A percentile compares a stretch with the other conserved stretches of the same genome.
phyloP scores from a whole-genome alignment of 1,140 invertebrate species.

The Trachelipus rathkii region DNA sequence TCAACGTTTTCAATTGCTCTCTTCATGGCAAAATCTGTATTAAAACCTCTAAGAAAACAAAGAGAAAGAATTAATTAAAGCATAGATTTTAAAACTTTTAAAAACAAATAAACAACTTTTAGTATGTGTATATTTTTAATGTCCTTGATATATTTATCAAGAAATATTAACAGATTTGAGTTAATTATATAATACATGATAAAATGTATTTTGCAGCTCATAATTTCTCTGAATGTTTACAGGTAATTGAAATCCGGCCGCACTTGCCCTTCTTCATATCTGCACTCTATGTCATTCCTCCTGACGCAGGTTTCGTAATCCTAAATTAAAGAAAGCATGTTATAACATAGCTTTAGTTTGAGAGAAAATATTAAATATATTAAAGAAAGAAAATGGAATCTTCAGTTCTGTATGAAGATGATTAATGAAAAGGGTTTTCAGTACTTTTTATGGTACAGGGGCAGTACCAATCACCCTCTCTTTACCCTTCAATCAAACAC shows the following conservation, averaged over 20 bases:
- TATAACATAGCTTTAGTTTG: neutral
- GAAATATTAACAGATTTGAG: too few relatives aligned
- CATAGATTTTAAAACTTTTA: too few relatives aligned
- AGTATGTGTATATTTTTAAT: too few relatives aligned
- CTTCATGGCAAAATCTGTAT: conserved; percentile 74
- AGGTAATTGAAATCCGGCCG: conserved; percentile 78
- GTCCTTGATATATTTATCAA: too few relatives aligned
- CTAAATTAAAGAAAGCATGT: conserved; percentile 50
- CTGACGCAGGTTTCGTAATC: conserved; percentile 84
- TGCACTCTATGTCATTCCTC: conserved; percentile 75
- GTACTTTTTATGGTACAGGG: too few relatives aligned
- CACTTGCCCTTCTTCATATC: conserved; percentile 73
- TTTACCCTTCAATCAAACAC: too few relatives aligned
- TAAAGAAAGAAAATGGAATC: neutral
- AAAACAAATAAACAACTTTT: too few relatives aligned
- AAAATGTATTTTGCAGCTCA: too few relatives aligned
- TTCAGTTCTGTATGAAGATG: too few relatives aligned
- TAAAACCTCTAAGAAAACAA: conserved; percentile 66
- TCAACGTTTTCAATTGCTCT: conserved; percentile 78
- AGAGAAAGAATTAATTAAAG: neutral
- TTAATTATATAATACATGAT: too few relatives aligned
- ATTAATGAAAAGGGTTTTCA: too few relatives aligned
- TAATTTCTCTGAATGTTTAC: neutral
- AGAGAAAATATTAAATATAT: neutral
- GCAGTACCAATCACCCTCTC: too few relatives aligned